Base-by-base conservation (phyloP, 2,797 vertebrate genomes). In the Kryptolebias ocellatus region DNA sequence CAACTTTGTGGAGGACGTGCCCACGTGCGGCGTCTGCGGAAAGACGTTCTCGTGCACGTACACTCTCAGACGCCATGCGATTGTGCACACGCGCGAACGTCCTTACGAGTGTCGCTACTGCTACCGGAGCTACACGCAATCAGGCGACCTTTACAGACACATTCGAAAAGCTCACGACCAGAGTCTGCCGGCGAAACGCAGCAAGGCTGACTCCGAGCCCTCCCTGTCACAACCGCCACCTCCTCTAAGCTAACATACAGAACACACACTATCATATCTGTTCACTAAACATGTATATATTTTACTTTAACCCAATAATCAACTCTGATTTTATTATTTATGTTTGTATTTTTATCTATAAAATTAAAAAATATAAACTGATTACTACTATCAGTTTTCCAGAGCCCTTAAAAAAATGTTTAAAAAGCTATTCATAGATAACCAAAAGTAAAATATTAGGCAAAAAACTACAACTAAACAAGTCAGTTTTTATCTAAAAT, bases 31-130 rank as follows among this genome's bases (percentile, higher is more conserved):
- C 57, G 96, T 96, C 0, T 98, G 96, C 3, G 96, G 97, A 14
- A 98, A 98, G 81, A 98, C 96, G 0, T 98, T 98, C 83, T 98
- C 97, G 0, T 98, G 97, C 64, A 95, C 96, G 0, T 98, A 98
- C 82, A 98, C 96, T 0, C 89, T 98, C 3, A 88, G 96, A 66
- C 95, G 97, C 15, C 97, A 98, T 0, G 97, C 97, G 58, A 98
- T 97, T 0, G 97, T 98, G 53, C 97, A 98, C 86, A 98, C 97
- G 0, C 93, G 96, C 0, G 96, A 98, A 64, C 94, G 97, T 0
- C 97, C 97, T 0, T 98, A 96, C 0, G 96, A 97, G 84, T 98
- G 97, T 64, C 96, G 95, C 66, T 98, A 97, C 84, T 98, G 97
- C 81, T 95, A 97, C 74, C 94, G 97, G 50, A 97, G 96, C 87